Percentiles rank a stretch among this genome's conserved stretches.
These are phyloP conservation scores for Seira ritae DNA, from an alignment of 2,888 invertebrate species.

Conservation along the genomic window DNA sequence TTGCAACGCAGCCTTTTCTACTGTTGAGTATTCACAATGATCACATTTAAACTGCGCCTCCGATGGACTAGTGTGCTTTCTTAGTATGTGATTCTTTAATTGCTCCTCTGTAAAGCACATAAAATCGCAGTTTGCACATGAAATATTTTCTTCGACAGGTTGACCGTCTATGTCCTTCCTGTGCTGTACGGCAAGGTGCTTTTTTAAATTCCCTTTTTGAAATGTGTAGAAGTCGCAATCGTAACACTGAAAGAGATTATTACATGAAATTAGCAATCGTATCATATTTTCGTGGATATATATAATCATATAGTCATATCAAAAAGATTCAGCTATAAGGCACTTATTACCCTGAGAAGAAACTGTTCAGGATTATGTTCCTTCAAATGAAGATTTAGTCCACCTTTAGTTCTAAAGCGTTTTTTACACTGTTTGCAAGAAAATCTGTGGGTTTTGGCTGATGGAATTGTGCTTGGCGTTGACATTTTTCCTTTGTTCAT, in stretches of 20 bases:
- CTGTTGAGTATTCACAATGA: constrained; percentile 73
- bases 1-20: constrained; percentile 74
- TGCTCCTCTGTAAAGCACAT: constrained; percentile 72
- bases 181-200: constrained; percentile 74
- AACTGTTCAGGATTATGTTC: constrained; percentile 64
- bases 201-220: constrained; percentile 73
- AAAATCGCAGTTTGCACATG: constrained; percentile 70
- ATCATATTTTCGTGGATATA: no score
- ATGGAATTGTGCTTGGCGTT: neutral
- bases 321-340: neutral
- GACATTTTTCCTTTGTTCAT: no score
- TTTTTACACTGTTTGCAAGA: constrained; percentile 68
- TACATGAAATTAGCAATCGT: no score
- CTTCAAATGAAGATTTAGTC: constrained; percentile 70
- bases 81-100: constrained; percentile 72
- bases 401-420: constrained; percentile 72
- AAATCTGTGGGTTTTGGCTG: constrained; percentile 28
- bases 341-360: constrained; percentile 57
- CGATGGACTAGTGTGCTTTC: constrained; percentile 70
- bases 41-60: constrained; percentile 70
- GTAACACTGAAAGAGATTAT: constrained; percentile 67
- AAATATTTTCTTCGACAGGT: constrained; percentile 62
- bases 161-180: constrained; percentile 71
- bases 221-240: constrained; percentile 72
- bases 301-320: no score